Base-by-base conservation (phyloP, 2,797 vertebrate genomes). In the Danionella dracula region DNA sequence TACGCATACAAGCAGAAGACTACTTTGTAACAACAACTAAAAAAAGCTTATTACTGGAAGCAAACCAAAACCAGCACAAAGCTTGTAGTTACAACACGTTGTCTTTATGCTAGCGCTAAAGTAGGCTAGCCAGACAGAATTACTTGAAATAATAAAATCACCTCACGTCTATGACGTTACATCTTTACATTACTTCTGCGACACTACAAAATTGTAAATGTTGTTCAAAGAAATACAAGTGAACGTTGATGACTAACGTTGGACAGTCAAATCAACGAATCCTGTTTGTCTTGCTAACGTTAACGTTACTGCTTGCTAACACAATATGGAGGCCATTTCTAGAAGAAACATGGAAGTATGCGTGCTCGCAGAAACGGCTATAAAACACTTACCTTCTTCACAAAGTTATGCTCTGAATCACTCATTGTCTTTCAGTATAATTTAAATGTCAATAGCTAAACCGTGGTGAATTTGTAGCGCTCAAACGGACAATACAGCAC, bases 271-370 rank as follows among this genome's bases (percentile, higher is more conserved):
- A 45, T 45, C 7, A 45, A 66, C 38, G 20, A 56, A 66, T 31
- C 29, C 20, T 38, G 38, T 5, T 13, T 44, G 23, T 4, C 20
- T n/a, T 13, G 8, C 6, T 54, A 8, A 21, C 51, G 35, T 21
- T 49, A 9, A 12, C 23, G 23, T 21, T 49, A 58, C 38, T 21
- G n/a, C n/a, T n/a, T n/a, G n/a, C n/a, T n/a, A n/a, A 49, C 15
- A 21, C 64, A 66, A 57, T 1, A 66, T 58, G 64, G 64, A 66
- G 15, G 64, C 35, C 64, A 49, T 66, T 57, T 58, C 35, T 41
- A 57, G 34, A 41, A 57, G 20, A 45, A 32, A 31, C 29, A 44
- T 54, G 34, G 10, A n/a, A 21, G 17, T 16, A 37, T 15, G 42
- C 51, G 51, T 48, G 41, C 51, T 49, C 8, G 20, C 17, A 42